Evolutionary conservation across 2,113 vertebrate species (phyloP).

Genomic region (Sorex araneus): DNA sequence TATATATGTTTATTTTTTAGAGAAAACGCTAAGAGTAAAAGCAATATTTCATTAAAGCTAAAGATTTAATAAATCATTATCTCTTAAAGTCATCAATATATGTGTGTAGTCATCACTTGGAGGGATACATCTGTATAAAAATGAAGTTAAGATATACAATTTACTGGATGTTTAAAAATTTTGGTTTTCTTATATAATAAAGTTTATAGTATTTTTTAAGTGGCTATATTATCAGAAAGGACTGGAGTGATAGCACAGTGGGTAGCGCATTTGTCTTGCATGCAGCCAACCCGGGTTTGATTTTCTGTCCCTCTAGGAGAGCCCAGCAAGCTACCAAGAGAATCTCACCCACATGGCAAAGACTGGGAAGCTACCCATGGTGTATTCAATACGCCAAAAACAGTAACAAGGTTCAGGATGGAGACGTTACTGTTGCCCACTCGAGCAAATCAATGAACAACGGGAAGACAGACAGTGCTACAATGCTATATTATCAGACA

Average conservation of each 20-base stretch:
- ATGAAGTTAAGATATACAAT: background rate
- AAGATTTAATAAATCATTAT: background rate
- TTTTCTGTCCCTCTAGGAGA: too few relatives aligned
- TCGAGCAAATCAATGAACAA: too few relatives aligned
- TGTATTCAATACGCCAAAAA: too few relatives aligned
- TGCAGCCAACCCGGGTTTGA: too few relatives aligned
- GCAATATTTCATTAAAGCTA: constrained; percentile 46
- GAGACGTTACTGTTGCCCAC: too few relatives aligned
- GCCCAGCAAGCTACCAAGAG: too few relatives aligned
- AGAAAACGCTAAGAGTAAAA: background rate
- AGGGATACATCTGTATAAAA: background rate
- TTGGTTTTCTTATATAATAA: background rate
- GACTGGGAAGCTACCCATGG: too few relatives aligned
- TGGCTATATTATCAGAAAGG: background rate
- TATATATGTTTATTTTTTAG: background rate
- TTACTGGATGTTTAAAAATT: constrained; percentile 14
- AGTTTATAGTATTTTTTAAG: constrained; percentile 23
- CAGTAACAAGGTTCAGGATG: too few relatives aligned
- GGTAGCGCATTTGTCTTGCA: too few relatives aligned
- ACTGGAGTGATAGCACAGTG: too few relatives aligned
- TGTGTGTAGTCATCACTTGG: background rate
- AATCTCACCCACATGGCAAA: too few relatives aligned
- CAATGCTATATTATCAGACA: background rate
- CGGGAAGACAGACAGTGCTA: too few relatives aligned
- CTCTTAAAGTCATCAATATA: background rate